These are phyloP conservation scores for Falco cherrug DNA, from an alignment of 2,797 vertebrate genomes.

Conservation along the genomic window DNA sequence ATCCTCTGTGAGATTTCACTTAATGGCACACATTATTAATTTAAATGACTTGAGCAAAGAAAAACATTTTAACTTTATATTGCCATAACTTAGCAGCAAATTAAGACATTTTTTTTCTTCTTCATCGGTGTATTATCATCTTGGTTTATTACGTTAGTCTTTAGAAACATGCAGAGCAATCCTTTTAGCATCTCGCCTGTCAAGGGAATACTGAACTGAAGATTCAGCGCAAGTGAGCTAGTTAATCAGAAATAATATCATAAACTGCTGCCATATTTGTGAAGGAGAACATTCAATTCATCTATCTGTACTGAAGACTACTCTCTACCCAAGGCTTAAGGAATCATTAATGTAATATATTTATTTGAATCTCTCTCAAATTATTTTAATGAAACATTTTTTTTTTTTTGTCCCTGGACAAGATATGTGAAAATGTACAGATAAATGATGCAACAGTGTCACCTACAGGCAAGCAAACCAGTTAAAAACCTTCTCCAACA, in stretches of 20 bases:
- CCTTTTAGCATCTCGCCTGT: constrained; percentile 7
- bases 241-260: constrained; percentile 38
- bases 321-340: neutral
- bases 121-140: neutral
- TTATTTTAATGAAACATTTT: neutral
- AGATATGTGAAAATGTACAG: constrained; percentile 34
- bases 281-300: neutral
- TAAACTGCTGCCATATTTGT: constrained; percentile 8
- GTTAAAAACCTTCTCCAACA: neutral
- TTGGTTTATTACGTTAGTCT: constrained; percentile 31
- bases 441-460: constrained; percentile 79
- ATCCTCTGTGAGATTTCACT: constrained; percentile 24
- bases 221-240: neutral
- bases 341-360: neutral
- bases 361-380: neutral
- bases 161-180: constrained; percentile 22
- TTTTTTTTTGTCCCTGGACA: constrained; percentile 69
- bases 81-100: neutral
- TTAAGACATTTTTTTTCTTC: constrained; percentile 1
- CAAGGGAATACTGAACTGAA: constrained; percentile 7
- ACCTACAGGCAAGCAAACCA: constrained; percentile 76
- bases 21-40: constrained; percentile 11
- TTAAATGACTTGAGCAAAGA: constrained; percentile 29
- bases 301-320: neutral
- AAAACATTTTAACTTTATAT: constrained; percentile 34